Evolutionary conservation across 2,888 invertebrate species (phyloP).

Genomic region (Biston stratarius): DNA sequence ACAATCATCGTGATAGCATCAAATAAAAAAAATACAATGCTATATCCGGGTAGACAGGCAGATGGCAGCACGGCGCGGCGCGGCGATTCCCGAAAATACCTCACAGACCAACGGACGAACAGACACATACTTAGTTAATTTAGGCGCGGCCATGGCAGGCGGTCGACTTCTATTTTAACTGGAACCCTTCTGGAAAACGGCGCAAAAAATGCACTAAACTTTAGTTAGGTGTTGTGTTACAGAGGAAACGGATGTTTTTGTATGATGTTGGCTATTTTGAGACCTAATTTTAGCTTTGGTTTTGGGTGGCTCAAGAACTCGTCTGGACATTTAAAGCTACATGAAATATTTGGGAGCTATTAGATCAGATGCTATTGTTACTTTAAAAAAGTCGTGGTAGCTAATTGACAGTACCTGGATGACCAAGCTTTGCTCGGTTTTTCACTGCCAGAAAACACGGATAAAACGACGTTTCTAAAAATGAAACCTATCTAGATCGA

Average conservation of each 20-base stretch:
- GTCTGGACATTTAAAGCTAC: too few relatives aligned
- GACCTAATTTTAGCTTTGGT: conserved; percentile 3
- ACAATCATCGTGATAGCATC: background rate
- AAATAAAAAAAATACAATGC: conserved; percentile 13
- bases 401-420: too few relatives aligned
- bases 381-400: too few relatives aligned
- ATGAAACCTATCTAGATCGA: too few relatives aligned
- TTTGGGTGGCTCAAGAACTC: too few relatives aligned
- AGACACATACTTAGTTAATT: conserved; percentile 16
- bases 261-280: conserved; percentile 22
- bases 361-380: too few relatives aligned
- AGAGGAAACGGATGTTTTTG: conserved; percentile 34
- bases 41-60: conserved; percentile 28
- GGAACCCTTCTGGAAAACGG: conserved; percentile 4
- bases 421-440: too few relatives aligned
- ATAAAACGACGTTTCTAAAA: too few relatives aligned
- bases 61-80: conserved; percentile 16
- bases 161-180: conserved; percentile 21
- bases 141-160: conserved; percentile 17
- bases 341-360: too few relatives aligned
- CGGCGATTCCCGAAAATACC: conserved; percentile 25
- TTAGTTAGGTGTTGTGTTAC: conserved; percentile 16
- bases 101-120: conserved; percentile 28
- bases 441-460: too few relatives aligned
- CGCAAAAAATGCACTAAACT: conserved; percentile 18